Evolutionary conservation across 2,888 invertebrate genomes (phyloP), one percentile per base, ranked within the genome.

Genomic region (Sesamia inferens): DNA sequence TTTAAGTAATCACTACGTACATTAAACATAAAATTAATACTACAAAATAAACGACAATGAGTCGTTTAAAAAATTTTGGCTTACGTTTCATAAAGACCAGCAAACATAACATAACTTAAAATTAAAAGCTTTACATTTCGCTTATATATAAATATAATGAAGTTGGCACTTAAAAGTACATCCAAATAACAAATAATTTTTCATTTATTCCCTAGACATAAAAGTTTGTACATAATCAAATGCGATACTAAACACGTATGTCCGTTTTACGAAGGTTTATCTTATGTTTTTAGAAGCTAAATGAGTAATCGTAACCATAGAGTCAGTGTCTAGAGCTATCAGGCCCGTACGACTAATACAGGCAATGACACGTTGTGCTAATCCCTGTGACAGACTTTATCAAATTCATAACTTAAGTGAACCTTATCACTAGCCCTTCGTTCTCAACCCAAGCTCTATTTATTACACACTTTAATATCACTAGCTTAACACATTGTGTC

Each of bases 21-120:
- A 62, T 62, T 78, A 71, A 54, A 72, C 63, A 65, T 61, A 13
- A 74, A 76, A 73, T 63, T 59, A 79, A 62, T 16, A 24, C 67
- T 79, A 79, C 47, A 73, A 68, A 63, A 65, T 73, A 76, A 44
- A 81, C 55, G 57, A 75, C 72, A 68, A 71, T 76, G 55, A 72
- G 61, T 81, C 39, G 61, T 75, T 74, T 24, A 67, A 62, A 61
- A 82, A 69, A 82, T 71, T 82, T 80, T 78, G 83, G 85, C 75
- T 86, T 76, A 75, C 66, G 66, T 78, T 85, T 73, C 77, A 62
- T 79, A 69, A 48, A 74, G 68, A 78, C 78, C 85, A 85, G 82
- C 76, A 82, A 84, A 76, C 79, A 78, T 81, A 84, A 85, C 76
- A 64, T 71, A 79, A 82, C 83, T 78, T 78, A 75, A 78, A 69